A percentile compares a stretch with the other conserved stretches of the same genome.
phyloP scores from a whole-genome alignment of 2,888 invertebrate genomes.

The Apamea sordens region DNA sequence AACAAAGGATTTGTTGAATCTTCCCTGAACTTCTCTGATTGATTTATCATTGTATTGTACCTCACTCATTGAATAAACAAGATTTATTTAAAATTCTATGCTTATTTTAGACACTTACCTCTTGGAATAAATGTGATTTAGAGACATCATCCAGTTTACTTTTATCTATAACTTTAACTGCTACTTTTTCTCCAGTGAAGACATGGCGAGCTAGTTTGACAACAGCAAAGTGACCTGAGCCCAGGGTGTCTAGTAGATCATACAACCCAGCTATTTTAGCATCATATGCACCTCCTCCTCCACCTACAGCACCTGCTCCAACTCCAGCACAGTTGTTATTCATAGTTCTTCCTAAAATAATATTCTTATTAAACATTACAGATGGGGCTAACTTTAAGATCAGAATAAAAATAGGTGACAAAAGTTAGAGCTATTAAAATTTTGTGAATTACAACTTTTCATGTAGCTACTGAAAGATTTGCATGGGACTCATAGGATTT shows the following conservation, averaged over 20 bases:
- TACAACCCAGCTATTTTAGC: constrained; percentile 98
- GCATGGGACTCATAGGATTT: neutral
- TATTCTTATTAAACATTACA: constrained; percentile 3
- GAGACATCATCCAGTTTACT: constrained; percentile 99
- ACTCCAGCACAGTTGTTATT: constrained; percentile 85
- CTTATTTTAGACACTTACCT: constrained; percentile 90
- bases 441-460: neutral
- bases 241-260: constrained; percentile 99
- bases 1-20: neutral
- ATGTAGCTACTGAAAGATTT: constrained; percentile 4
- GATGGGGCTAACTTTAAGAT: neutral
- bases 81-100: neutral
- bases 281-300: constrained; percentile 91
- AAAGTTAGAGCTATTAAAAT: neutral
- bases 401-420: neutral
- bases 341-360: constrained; percentile 70
- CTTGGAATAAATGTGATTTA: constrained; percentile 98
- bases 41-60: neutral
- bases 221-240: constrained; percentile 99
- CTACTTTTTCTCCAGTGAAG: constrained; percentile 99
- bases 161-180: constrained; percentile 99
- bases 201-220: constrained; percentile 99
- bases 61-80: neutral
- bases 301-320: constrained; percentile 77
- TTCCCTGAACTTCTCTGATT: neutral